phyloP scores from a whole-genome alignment of 2,113 vertebrate species.

The Oncorhynchus clarkii region DNA sequence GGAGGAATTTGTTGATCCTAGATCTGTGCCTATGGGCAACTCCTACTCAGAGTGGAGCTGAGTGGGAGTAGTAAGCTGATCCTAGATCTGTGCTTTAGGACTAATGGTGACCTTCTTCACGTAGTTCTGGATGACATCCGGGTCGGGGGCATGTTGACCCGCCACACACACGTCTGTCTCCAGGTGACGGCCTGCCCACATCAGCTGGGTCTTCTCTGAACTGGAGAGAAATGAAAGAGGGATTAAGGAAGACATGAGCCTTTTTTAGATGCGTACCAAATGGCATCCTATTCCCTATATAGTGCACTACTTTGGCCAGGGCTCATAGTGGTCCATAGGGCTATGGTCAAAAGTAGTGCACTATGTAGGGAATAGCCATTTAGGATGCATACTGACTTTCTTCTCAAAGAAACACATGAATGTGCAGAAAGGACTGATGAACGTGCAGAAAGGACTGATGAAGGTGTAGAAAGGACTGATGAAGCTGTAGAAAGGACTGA shows the following conservation, averaged over 20 bases:
- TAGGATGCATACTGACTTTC: no score
- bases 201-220: conserved; percentile 64
- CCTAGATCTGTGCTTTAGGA: not conserved
- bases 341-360: no score
- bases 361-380: no score
- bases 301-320: no score
- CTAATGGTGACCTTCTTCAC: conserved; percentile 81
- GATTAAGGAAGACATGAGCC: not conserved
- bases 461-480: no score
- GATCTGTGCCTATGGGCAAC: not conserved
- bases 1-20: not conserved
- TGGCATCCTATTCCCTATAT: no score
- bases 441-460: no score
- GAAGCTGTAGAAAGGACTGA: no score
- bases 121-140: conserved; percentile 85
- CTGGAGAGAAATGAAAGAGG: conserved; percentile 27
- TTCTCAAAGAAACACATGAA: no score
- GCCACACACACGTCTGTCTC: conserved; percentile 85
- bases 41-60: not conserved
- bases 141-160: conserved; percentile 77
- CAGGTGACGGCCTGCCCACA: conserved; percentile 67
- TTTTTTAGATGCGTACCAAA: not conserved
- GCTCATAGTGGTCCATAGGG: no score
- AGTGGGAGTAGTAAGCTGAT: not conserved
- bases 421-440: no score